Evolutionary conservation across 2,113 vertebrate species (phyloP).

Genomic region (Pseudorectes ferrugineus): DNA sequence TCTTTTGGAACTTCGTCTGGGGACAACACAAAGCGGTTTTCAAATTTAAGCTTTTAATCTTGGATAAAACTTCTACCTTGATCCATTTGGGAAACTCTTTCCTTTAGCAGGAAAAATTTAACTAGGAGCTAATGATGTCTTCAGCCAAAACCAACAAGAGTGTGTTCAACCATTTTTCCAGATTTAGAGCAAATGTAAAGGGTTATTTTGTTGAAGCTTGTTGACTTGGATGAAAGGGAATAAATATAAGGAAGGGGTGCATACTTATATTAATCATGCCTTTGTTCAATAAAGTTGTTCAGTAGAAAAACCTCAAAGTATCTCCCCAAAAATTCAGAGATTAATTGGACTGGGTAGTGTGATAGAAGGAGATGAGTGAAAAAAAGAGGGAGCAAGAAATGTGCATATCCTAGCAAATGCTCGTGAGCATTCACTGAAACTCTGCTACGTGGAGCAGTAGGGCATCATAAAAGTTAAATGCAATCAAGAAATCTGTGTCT

Average conservation of each 20-base stretch:
- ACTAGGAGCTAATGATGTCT: conserved; percentile 29
- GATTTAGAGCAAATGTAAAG: conserved; percentile 5
- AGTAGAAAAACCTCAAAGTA: not conserved
- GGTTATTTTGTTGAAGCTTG: not conserved
- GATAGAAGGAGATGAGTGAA: not conserved
- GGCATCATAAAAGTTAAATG: not conserved
- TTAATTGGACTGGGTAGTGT: not conserved
- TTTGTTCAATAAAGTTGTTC: not conserved
- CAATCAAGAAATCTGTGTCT: not conserved
- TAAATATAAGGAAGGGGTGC: not conserved
- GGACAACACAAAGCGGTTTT: not conserved
- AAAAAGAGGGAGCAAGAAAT: not conserved
- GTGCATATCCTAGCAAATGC: not conserved
- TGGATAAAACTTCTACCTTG: conserved; percentile 63
- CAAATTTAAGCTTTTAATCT: conserved; percentile 55
- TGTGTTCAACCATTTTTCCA: conserved; percentile 31
- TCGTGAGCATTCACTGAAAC: not conserved
- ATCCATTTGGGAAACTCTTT: conserved; percentile 64
- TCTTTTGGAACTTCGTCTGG: not conserved
- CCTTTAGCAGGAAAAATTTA: conserved; percentile 66
- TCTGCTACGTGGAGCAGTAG: not conserved
- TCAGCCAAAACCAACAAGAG: conserved; percentile 50
- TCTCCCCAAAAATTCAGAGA: not conserved
- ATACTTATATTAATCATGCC: not conserved
- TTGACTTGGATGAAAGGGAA: not conserved